Base-by-base conservation (phyloP, 2,797 vertebrate genomes). In the Diplodus sargus region DNA sequence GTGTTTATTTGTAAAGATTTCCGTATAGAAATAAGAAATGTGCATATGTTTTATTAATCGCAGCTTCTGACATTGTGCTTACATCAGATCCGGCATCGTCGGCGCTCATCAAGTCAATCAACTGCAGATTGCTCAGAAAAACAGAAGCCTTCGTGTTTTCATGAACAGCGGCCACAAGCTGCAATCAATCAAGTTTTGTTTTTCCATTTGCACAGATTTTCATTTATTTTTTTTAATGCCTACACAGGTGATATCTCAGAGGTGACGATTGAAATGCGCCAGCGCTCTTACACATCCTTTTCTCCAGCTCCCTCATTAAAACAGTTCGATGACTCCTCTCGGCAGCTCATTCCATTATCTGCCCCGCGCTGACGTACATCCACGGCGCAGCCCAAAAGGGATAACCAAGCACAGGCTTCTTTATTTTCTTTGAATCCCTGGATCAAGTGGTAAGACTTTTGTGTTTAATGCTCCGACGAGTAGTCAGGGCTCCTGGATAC, bases 361-460 rank as follows among this genome's bases (percentile, higher is more conserved):
- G 43, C 53, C 23, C 74, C 51, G 57, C 14, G 14, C 85, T 81
- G 76, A 85, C 83, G 70, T 82, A 82, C 81, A 82, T 81, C 74
- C 70, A 62, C 81, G 67, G 64, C 78, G 70, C 78, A 84, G 86
- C 72, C 83, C 83, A 58, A 68, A 79, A 86, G 80, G 83, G 83
- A 91, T 86, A 67, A 86, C 67, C 76, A 75, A 28, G 64, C 71
- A 57, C 51, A 73, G 81, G 61, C 76, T 77, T 61, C 78, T 84
- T 89, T 85, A 89, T 91, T 92, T 90, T 42, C 82, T 79, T 79
- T 83, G 76, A 86, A 86, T 91, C 83, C 87, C 81, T 39, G 86
- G 89, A 91, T 92, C 87, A 84, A 90, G 89, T 81, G 73, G 74
- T 86, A 87, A 87, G 82, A 84, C 90, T 83, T 80, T 60, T 76